These are phyloP conservation scores for Adineta ricciae DNA, from an alignment of 2,888 invertebrate genomes.

Conservation along the genomic window DNA sequence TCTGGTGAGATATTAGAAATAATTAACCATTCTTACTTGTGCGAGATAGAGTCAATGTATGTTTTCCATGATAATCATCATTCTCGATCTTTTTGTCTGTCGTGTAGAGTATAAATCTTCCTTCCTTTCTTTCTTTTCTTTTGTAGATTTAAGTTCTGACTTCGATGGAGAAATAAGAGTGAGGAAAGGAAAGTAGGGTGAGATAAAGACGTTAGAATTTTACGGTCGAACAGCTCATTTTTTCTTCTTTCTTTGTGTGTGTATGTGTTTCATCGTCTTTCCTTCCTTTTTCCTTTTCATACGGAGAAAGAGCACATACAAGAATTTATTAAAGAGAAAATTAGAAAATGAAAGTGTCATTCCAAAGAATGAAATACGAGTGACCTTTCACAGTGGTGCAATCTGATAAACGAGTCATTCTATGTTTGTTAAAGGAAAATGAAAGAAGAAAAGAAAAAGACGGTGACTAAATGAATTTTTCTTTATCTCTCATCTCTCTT, in stretches of 20 bases:
- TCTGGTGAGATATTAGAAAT: background rate
- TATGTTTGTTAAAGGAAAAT: conserved; percentile 5
- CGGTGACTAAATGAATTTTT: background rate
- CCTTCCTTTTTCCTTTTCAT: background rate
- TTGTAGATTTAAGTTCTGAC: background rate
- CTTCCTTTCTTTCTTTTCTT: too few relatives aligned
- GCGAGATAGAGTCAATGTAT: background rate
- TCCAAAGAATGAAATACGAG: background rate
- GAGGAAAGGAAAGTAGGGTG: background rate
- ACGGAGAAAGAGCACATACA: background rate
- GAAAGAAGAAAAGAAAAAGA: background rate
- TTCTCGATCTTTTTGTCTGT: background rate
- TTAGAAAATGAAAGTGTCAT: background rate
- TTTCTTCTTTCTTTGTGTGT: background rate
- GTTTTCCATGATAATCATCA: background rate
- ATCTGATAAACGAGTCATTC: background rate
- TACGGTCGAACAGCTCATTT: conserved; percentile 13
- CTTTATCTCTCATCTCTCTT: background rate
- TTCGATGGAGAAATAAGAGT: background rate
- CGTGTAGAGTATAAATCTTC: too few relatives aligned
- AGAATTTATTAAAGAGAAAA: background rate
- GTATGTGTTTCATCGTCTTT: background rate
- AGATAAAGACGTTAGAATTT: background rate
- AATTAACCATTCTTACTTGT: background rate
- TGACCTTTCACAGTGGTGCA: background rate